These are phyloP conservation scores for Drosophila tani DNA, from an alignment of 1,140 invertebrate species.

Conservation along the genomic window DNA sequence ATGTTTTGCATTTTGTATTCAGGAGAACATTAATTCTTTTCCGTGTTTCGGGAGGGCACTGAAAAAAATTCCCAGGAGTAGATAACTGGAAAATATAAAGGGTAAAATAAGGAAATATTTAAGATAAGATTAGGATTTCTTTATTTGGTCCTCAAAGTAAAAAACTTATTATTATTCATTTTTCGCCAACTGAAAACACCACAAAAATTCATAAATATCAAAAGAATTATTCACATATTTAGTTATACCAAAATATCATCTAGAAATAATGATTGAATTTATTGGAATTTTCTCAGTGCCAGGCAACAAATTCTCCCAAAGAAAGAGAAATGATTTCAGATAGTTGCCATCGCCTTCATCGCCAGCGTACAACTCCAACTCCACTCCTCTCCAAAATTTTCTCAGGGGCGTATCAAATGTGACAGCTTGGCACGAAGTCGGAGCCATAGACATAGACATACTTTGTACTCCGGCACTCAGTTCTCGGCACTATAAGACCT, in stretches of 20 bases:
- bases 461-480: conserved; percentile 37
- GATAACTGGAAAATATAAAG: not conserved
- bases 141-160: too few species aligned
- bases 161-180: too few species aligned
- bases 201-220: too few species aligned
- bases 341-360: conserved; percentile 39
- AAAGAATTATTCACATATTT: not conserved
- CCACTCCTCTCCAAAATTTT: conserved; percentile 12
- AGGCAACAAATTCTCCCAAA: conserved; percentile 29
- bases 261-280: not conserved
- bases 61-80: not conserved
- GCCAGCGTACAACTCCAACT: conserved; percentile 40
- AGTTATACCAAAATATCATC: not conserved
- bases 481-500: conserved; percentile 4
- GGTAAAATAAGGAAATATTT: not conserved
- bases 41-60: conserved; percentile 43
- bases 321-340: conserved; percentile 30
- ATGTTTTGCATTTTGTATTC: conserved; percentile 74
- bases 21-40: conserved; percentile 65
- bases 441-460: conserved; percentile 54
- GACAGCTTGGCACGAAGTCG: conserved; percentile 67
- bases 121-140: too few species aligned
- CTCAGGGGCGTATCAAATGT: conserved; percentile 72
- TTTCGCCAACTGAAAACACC: too few species aligned
- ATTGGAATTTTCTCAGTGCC: conserved; percentile 33